Evolutionary conservation across 53 echinoderm and acorn worm species (phyloP), one percentile per base, ranked within the genome.

Genomic region (Crossaster papposus): DNA sequence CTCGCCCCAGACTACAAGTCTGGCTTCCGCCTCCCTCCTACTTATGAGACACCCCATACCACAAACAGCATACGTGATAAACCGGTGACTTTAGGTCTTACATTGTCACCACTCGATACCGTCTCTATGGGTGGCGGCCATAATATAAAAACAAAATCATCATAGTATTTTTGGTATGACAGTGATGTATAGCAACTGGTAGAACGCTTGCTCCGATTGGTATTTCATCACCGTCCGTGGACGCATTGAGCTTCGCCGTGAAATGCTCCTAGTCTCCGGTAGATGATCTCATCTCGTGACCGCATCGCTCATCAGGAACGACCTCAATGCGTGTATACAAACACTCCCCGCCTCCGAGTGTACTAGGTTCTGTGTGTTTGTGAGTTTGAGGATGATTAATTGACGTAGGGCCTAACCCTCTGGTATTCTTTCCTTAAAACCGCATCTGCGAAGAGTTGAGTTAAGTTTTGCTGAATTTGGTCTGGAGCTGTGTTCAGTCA

Each of bases 151-250:
- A 51, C 50, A 5, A 22, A 33, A 33, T 34, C 12, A 33, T 34
- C 36, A 17, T 33, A 33, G 30, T 26, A n/a, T 71, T 30, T 26
- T 71, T 44, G 44, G 72, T 71, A 71, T 71, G 62, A 13, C 75
- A 33, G 75, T 29, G 36, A 74, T 74, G 75, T 29, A 74, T 1
- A 34, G 33, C 35, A 74, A 20, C 78, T 78, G 50, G 50, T 78
- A 78, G 6, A 78, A 24, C 78, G 51, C 26, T 78, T 78, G 78
- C 30, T 17, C 50, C 28, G 78, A 24, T 14, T 78, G 78, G 78
- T 32, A 78, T 78, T 68, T 68, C 68, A 28, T 68, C 68, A 68
- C 24, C 68, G 68, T 1, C n/a, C 9, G 28, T 28, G 28, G 68
- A 26, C 5, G 24, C 23, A 62, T 20, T 18, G 68, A 68, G 68